Evolutionary conservation across 2,797 vertebrate species (phyloP), one percentile per base, ranked within the genome.

Genomic region (Phalloptychus januarius): DNA sequence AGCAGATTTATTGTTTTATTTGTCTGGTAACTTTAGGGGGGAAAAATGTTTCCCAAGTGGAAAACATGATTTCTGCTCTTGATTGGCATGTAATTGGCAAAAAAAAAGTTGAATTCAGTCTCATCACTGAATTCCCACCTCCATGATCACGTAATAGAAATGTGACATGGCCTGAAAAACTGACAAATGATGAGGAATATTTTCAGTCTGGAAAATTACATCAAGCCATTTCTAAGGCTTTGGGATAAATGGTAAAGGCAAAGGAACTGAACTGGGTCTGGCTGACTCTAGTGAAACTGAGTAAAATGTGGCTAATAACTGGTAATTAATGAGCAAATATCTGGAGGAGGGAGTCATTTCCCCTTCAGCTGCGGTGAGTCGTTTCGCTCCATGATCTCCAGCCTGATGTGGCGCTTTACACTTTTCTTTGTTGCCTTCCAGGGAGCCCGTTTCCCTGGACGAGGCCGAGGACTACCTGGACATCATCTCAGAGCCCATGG

Each of bases 401-500:
- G 23, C 25, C 36, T 40, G 33, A 40, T 2, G 7, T 23, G 10
- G 5, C 7, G 28, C 0, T 78, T 1, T 1, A 25, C 46, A 56
- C 5, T 0, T 33, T 33, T 3, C 50, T 38, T 63, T 72, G 72
- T 78, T 44, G 75, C 72, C 73, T 73, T 11, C 15, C 93, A 99
- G 98, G 95, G 97, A 99, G 95, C 98, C 98, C 0, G 97, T 99
- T 85, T 98, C 97, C 23, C 75, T 90, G 0, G 97, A 98, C 0
- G 97, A 98, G 89, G 98, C 97, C 0, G 97, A 99, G 89, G 97
- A 98, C 92, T 99, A 99, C 90, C 94, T 96, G 46, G 97, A 99
- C 46, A 95, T 99, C 79, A 97, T 99, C 91, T 93, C 95, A 78
- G 96, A 93, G 79, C 98, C 98, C 54, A 99, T 99, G 97, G 98